Percentiles rank a stretch among this genome's conserved stretches.
phyloP scores from a whole-genome alignment of 2,888 invertebrate species.

The Dione vanillae region DNA sequence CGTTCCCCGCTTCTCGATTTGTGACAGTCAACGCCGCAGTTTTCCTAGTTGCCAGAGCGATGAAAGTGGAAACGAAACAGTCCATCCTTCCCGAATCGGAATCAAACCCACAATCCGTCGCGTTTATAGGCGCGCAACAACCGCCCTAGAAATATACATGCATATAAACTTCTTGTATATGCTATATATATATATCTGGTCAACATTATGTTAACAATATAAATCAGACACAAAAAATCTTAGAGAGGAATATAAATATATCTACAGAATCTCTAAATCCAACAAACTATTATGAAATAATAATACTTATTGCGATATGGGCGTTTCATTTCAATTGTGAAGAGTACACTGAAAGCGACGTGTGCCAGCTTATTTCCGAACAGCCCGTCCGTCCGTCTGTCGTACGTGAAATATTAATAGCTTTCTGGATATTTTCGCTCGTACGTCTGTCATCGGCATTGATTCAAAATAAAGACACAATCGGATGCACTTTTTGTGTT shows the following conservation, averaged over 20 bases:
- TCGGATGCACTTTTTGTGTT: slow-evolving; percentile 30
- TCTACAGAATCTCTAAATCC: background rate
- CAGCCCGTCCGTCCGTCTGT: slow-evolving; percentile 49
- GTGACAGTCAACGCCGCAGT: too few relatives aligned
- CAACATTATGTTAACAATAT: too few relatives aligned
- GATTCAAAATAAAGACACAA: slow-evolving; percentile 34
- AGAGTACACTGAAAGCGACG: slow-evolving; percentile 34
- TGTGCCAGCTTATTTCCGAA: slow-evolving; percentile 54
- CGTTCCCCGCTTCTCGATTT: too few relatives aligned
- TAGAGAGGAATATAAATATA: background rate
- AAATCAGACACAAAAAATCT: background rate
- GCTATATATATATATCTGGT: too few relatives aligned
- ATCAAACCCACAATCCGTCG: too few relatives aligned
- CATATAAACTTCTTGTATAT: too few relatives aligned
- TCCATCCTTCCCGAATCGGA: too few relatives aligned
- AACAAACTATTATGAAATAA: background rate
- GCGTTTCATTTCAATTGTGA: slow-evolving; percentile 17
- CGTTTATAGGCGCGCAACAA: too few relatives aligned
- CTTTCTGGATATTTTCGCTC: slow-evolving; percentile 53
- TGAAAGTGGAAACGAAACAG: too few relatives aligned
- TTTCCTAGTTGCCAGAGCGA: too few relatives aligned
- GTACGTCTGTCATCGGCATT: slow-evolving; percentile 40
- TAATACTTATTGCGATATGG: background rate
- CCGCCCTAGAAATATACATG: too few relatives aligned
- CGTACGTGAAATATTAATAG: slow-evolving; percentile 63